These are phyloP conservation scores for Drosophila fulvimacula DNA, from an alignment of 2,888 invertebrate species.

Conservation along the genomic window DNA sequence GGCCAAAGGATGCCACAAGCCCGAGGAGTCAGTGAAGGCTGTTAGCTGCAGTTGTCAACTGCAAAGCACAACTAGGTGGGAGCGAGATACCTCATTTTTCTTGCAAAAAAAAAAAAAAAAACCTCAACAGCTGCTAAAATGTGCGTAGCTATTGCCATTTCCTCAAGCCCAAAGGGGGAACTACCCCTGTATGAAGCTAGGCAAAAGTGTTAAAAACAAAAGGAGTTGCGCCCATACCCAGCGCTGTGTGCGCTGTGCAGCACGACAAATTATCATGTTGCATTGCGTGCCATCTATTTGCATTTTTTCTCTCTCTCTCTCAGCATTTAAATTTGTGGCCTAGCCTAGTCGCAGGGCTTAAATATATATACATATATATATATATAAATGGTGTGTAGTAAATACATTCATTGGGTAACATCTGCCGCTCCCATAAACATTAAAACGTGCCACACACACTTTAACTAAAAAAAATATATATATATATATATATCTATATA, in stretches of 20 bases:
- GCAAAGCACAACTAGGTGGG: no score
- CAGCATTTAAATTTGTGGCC: conserved; percentile 53
- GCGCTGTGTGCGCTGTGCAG: neutral
- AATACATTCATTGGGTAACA: conserved; percentile 57
- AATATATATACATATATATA: conserved; percentile 1
- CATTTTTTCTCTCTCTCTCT: conserved; percentile 55
- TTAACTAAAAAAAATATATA: conserved; percentile 38
- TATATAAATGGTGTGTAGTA: conserved; percentile 19
- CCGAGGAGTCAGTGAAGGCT: conserved; percentile 14
- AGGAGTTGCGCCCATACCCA: conserved; percentile 51
- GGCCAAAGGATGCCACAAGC: conserved; percentile 52
- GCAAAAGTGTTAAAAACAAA: conserved; percentile 79
- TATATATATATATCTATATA: conserved; percentile 26
- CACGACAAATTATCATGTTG: conserved; percentile 68
- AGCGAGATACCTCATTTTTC: neutral
- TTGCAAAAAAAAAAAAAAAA: conserved; percentile 30
- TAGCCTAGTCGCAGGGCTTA: conserved; percentile 47
- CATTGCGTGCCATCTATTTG: conserved; percentile 66
- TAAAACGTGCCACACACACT: conserved; percentile 39
- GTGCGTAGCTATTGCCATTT: conserved; percentile 71
- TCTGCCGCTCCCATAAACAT: conserved; percentile 55
- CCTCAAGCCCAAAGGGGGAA: conserved; percentile 41
- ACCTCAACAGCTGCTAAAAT: conserved; percentile 79
- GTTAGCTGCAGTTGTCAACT: conserved; percentile 50
- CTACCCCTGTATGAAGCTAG: conserved; percentile 51